These are phyloP conservation scores for Muricea muricata DNA, from an alignment of 92 coral and sea anemone species.

Conservation along the genomic window DNA sequence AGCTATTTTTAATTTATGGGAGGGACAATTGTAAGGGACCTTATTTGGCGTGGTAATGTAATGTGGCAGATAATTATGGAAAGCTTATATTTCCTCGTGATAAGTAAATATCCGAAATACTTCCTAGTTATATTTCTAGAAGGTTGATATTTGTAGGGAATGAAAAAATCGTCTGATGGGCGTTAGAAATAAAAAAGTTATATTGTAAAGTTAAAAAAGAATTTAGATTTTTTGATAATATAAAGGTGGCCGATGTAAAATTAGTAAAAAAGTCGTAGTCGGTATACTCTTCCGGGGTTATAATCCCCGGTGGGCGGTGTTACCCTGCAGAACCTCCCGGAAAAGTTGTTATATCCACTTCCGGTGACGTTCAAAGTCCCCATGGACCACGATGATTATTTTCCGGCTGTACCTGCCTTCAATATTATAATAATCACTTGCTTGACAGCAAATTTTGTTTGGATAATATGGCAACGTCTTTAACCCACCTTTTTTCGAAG, in stretches of 20 bases:
- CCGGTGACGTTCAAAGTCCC: conserved; percentile 30
- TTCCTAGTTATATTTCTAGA: too few species aligned
- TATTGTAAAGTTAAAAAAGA: too few species aligned
- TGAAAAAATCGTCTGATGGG: too few species aligned
- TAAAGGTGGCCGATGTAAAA: too few species aligned
- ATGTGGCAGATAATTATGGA: neutral
- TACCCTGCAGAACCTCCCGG: neutral
- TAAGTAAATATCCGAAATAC: too few species aligned
- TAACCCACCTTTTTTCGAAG: conserved; percentile 91
- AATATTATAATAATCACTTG: neutral
- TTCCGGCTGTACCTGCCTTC: conserved; percentile 8
- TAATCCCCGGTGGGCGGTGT: neutral
- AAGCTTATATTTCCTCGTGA: neutral
- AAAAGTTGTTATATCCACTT: neutral
- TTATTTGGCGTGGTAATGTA: neutral
- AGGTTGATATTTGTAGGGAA: too few species aligned
- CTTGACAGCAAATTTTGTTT: neutral
- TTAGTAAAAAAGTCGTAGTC: too few species aligned
- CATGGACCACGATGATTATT: neutral
- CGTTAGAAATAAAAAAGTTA: too few species aligned
- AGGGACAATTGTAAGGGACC: neutral
- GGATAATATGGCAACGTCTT: conserved; percentile 22
- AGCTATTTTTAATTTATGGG: neutral
- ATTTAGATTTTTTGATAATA: too few species aligned
- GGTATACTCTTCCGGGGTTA: too few species aligned